These are phyloP conservation scores for Drosophila navojoa DNA, from an alignment of 1,140 invertebrate genomes.

Conservation along the genomic window DNA sequence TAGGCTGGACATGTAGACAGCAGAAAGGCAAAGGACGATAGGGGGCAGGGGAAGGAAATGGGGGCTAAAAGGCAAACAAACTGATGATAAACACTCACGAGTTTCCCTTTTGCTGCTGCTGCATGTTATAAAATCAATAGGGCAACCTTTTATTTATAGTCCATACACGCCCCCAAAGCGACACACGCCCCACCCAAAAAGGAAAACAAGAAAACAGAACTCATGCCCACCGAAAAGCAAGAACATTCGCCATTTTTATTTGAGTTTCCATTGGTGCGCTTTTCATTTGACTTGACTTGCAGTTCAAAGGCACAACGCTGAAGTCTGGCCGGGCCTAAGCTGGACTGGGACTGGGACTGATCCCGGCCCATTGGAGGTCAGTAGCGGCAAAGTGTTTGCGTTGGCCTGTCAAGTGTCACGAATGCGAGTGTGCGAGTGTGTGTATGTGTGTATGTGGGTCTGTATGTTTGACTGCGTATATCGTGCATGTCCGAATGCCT, in stretches of 20 bases:
- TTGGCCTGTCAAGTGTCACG: slow-evolving; percentile 66
- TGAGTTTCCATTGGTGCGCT: slow-evolving; percentile 62
- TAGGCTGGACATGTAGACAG: slow-evolving; percentile 21
- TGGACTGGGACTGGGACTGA: slow-evolving; percentile 1
- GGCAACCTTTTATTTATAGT: slow-evolving; percentile 78
- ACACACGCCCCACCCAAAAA: slow-evolving; percentile 4
- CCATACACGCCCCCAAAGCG: slow-evolving; percentile 38
- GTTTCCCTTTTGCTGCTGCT: slow-evolving; percentile 33
- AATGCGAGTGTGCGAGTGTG: slow-evolving; percentile 17
- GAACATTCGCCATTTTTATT: slow-evolving; percentile 70
- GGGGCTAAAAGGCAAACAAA: slow-evolving; percentile 62
- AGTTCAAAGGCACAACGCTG: slow-evolving; percentile 67
- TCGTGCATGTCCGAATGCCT: slow-evolving; percentile 70
- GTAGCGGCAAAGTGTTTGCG: slow-evolving; percentile 40
- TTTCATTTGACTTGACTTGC: slow-evolving; percentile 80
- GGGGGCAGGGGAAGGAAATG: slow-evolving; percentile 20
- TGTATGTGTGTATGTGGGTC: slow-evolving; percentile 18
- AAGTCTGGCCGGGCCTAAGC: neutral
- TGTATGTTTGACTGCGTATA: slow-evolving; percentile 38
- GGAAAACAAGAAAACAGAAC: neutral
- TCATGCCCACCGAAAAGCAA: slow-evolving; percentile 5
- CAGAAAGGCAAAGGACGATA: slow-evolving; percentile 31
- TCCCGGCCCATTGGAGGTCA: slow-evolving; percentile 61
- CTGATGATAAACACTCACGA: slow-evolving; percentile 72
- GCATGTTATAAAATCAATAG: slow-evolving; percentile 64